Conservation (phyloP, 1,140 invertebrate genomes). For the Caenorhabditis inopinata region DNA sequence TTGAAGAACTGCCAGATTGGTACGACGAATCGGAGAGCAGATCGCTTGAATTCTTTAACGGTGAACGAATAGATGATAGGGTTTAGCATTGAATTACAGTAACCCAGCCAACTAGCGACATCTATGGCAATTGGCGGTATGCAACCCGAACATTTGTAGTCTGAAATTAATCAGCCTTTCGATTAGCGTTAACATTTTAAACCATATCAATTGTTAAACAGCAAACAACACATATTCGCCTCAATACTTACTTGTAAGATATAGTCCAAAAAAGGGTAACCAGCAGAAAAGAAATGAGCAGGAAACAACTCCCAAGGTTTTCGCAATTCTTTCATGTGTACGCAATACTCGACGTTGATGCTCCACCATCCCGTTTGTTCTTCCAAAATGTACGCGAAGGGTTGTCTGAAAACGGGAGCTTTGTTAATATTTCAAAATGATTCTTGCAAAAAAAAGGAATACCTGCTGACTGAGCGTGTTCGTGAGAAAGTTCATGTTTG, state of each 20-base stretch:
- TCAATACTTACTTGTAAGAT: constrained; percentile 66
- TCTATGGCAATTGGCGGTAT: constrained; percentile 63
- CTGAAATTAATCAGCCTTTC: constrained; percentile 44
- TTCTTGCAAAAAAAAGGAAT: background rate
- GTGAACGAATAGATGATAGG: constrained; percentile 67
- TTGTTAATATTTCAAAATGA: background rate
- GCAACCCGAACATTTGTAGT: constrained; percentile 59
- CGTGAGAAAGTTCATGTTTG: constrained; percentile 66
- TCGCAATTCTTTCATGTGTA: constrained; percentile 69
- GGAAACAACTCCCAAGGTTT: constrained; percentile 68
- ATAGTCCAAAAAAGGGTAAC: constrained; percentile 69
- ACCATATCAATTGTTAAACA: too few species aligned
- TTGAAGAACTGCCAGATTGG: constrained; percentile 57
- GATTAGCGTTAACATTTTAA: too few species aligned
- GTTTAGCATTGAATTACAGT: constrained; percentile 67
- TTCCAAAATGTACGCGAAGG: constrained; percentile 62
- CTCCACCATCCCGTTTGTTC: constrained; percentile 66
- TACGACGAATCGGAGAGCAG: constrained; percentile 59
- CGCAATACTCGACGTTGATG: constrained; percentile 62
- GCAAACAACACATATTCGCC: too few species aligned
- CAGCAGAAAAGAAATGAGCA: constrained; percentile 69
- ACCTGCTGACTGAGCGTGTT: constrained; percentile 53
- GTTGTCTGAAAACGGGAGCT: constrained; percentile 57
- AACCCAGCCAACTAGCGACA: constrained; percentile 65
- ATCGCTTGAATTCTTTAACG: constrained; percentile 66